Evolutionary conservation across 2,113 vertebrate species (phyloP).

Genomic region (Herpetotheres cachinnans): DNA sequence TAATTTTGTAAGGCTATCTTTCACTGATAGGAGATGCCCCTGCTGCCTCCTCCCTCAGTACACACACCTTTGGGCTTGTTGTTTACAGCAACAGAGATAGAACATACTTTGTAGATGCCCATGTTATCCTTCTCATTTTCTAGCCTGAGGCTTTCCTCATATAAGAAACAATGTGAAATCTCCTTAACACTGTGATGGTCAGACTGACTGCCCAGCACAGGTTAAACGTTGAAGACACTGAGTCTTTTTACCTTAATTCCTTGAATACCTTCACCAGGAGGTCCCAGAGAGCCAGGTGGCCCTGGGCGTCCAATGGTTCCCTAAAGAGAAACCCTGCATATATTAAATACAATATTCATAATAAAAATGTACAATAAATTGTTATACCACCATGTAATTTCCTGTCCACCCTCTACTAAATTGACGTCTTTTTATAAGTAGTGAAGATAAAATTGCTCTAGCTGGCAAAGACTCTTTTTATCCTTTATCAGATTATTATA

Average conservation of each 20-base stretch:
- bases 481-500: background rate
- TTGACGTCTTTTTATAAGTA: background rate
- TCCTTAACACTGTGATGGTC: background rate
- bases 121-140: background rate
- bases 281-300: constrained; percentile 78
- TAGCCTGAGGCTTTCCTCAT: background rate
- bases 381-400: background rate
- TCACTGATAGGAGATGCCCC: background rate
- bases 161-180: background rate
- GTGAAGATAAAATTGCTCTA: background rate
- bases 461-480: background rate
- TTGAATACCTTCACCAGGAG: constrained; percentile 85
- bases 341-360: background rate
- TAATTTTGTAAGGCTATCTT: background rate
- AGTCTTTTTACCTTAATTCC: constrained; percentile 81
- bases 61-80: background rate
- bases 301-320: constrained; percentile 81
- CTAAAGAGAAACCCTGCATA: constrained; percentile 54
- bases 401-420: background rate
- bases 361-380: background rate
- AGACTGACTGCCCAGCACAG: background rate
- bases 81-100: background rate
- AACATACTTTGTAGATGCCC: background rate
- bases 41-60: background rate
- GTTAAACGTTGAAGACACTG: background rate